Conservation (phyloP, 2,888 invertebrate species). For the Rhagonycha fulva region DNA sequence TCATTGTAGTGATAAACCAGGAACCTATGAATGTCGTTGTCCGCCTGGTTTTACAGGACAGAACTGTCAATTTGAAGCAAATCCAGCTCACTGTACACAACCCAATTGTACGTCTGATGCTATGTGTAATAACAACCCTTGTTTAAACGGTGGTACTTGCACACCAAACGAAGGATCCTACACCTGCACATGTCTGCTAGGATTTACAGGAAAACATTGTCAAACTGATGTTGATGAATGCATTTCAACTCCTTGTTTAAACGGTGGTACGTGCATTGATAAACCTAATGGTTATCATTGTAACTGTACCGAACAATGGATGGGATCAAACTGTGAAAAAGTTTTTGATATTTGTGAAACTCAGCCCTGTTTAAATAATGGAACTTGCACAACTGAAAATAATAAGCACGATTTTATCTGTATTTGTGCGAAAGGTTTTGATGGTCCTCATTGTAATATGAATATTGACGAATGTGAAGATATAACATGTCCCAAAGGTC, state of each 20-base stretch:
- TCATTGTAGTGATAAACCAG: slow-evolving; percentile 63
- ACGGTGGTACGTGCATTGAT: slow-evolving; percentile 61
- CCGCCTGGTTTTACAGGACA: slow-evolving; percentile 59
- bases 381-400: slow-evolving; percentile 59
- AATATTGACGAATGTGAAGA: slow-evolving; percentile 70
- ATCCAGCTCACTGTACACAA: slow-evolving; percentile 41
- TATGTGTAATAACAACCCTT: slow-evolving; percentile 70
- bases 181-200: slow-evolving; percentile 73
- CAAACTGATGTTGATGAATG: slow-evolving; percentile 60
- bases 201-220: slow-evolving; percentile 67
- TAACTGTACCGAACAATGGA: slow-evolving; percentile 62
- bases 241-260: slow-evolving; percentile 57
- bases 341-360: slow-evolving; percentile 62
- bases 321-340: slow-evolving; percentile 62
- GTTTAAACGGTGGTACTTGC: slow-evolving; percentile 78
- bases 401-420: slow-evolving; percentile 62
- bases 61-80: slow-evolving; percentile 57
- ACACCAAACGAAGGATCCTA: slow-evolving; percentile 58
- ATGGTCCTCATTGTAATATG: slow-evolving; percentile 67
- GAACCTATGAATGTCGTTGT: slow-evolving; percentile 63
- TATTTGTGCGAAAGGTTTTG: slow-evolving; percentile 68
- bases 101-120: slow-evolving; percentile 57
- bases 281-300: slow-evolving; percentile 59
- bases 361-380: slow-evolving; percentile 68
- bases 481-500: slow-evolving; percentile 57